A percentile compares a stretch with the other conserved stretches of the same genome.
Evolutionary conservation across 2,888 invertebrate genomes (phyloP).

Genomic region (Zygaena filipendulae): DNA sequence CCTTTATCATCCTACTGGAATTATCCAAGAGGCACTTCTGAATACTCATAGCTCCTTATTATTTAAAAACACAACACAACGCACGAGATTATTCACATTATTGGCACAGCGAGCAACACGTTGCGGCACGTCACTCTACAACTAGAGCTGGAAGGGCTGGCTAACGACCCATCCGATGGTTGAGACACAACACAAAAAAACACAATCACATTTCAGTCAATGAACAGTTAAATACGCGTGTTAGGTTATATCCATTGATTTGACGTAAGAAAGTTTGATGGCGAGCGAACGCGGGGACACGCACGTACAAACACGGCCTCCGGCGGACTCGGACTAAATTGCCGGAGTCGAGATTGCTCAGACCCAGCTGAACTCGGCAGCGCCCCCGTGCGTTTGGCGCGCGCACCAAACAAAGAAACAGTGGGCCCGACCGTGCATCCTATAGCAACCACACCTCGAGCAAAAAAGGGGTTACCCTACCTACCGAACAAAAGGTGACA

Average conservation of each 20-base stretch:
- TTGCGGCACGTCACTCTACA: slow-evolving; percentile 31
- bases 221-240: slow-evolving; percentile 29
- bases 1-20: slow-evolving; percentile 64
- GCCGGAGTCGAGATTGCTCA: no score
- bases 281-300: slow-evolving; percentile 19
- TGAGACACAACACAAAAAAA: slow-evolving; percentile 29
- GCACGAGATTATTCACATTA: slow-evolving; percentile 50
- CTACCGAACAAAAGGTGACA: no score
- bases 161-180: slow-evolving; percentile 31
- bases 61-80: slow-evolving; percentile 32
- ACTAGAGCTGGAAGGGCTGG: slow-evolving; percentile 22
- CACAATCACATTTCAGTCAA: slow-evolving; percentile 45
- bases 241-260: slow-evolving; percentile 69
- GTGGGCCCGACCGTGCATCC: slow-evolving; percentile 14
- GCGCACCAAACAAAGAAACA: slow-evolving; percentile 24
- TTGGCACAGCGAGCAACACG: slow-evolving; percentile 30
- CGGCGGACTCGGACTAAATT: slow-evolving; percentile 37
- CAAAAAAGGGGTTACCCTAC: no score
- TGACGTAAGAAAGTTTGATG: slow-evolving; percentile 62
- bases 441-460: slow-evolving; percentile 30
- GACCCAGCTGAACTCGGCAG: background rate
- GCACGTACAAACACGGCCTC: slow-evolving; percentile 26
- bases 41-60: slow-evolving; percentile 55
- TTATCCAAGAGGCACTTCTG: slow-evolving; percentile 65
- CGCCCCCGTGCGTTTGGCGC: slow-evolving; percentile 24